phyloP scores from a whole-genome alignment of 2,113 vertebrate genomes.

The Camelus bactrianus region DNA sequence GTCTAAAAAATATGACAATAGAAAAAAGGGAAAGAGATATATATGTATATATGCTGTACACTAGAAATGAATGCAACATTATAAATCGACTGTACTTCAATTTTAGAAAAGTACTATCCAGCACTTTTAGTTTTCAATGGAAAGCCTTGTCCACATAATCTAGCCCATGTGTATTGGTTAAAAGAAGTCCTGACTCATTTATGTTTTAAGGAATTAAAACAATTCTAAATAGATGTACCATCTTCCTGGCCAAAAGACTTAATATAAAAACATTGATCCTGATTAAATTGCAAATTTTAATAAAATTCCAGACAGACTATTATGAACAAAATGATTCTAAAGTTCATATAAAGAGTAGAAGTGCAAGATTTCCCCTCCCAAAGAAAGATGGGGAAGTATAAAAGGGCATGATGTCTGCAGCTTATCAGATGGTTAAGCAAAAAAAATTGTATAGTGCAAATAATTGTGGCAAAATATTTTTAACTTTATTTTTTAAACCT shows the following conservation, averaged over 20 bases:
- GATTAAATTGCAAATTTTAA: not conserved
- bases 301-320: not conserved
- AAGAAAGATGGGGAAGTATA: not conserved
- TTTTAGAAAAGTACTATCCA: not conserved
- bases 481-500: too few species aligned
- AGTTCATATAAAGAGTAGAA: not conserved
- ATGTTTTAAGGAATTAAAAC: not conserved
- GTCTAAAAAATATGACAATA: too few species aligned
- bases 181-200: not conserved
- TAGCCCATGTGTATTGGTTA: not conserved
- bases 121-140: not conserved
- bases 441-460: not conserved
- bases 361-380: not conserved
- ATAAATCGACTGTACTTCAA: too few species aligned
- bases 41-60: too few species aligned
- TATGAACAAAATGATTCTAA: not conserved
- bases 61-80: too few species aligned
- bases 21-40: too few species aligned
- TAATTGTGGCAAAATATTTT: not conserved
- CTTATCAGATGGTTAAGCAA: not conserved
- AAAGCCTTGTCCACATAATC: constrained; percentile 2
- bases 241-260: not conserved
- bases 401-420: not conserved
- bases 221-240: not conserved
- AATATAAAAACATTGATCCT: not conserved